These are phyloP conservation scores for Agonopterix subpropinquella DNA, from an alignment of 2,888 invertebrate genomes.

Conservation along the genomic window DNA sequence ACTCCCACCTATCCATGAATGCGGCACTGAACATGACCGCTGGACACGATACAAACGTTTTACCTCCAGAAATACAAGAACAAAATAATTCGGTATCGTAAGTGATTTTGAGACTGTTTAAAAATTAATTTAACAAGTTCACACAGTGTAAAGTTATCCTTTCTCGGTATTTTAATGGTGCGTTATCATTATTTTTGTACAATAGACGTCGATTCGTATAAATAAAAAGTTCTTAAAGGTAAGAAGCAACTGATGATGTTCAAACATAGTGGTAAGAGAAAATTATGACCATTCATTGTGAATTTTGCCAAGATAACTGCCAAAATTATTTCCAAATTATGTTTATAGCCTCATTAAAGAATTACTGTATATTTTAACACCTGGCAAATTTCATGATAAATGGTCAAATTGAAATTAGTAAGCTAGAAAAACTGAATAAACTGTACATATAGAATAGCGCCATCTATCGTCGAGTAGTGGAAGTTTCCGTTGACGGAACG, in stretches of 20 bases:
- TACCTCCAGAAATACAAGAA: conserved; percentile 55
- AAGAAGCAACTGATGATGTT: conserved; percentile 72
- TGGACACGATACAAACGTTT: conserved; percentile 67
- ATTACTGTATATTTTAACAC: conserved; percentile 16
- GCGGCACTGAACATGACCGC: conserved; percentile 72
- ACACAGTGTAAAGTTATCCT: background rate
- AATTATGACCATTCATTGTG: conserved; percentile 38
- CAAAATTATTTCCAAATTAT: conserved; percentile 17
- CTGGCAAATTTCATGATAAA: conserved; percentile 43
- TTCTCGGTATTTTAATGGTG: conserved; percentile 23
- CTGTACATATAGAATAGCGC: conserved; percentile 50
- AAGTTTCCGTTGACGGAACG: conserved; percentile 28
- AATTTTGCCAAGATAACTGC: conserved; percentile 31
- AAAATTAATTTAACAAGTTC: conserved; percentile 12
- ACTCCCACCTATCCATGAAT: conserved; percentile 59
- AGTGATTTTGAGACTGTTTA: conserved; percentile 22
- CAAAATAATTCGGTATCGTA: conserved; percentile 59
- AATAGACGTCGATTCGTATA: conserved; percentile 5
- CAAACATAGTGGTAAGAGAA: conserved; percentile 59
- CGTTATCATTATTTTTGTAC: conserved; percentile 28
- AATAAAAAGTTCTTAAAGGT: conserved; percentile 16
- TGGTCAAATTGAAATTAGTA: conserved; percentile 29
- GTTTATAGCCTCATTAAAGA: conserved; percentile 17
- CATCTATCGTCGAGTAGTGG: conserved; percentile 63
- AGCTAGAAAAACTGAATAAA: conserved; percentile 34